These are phyloP conservation scores for Sylvilagus floridanus DNA, from an alignment of 2,797 vertebrate genomes.

Conservation along the genomic window DNA sequence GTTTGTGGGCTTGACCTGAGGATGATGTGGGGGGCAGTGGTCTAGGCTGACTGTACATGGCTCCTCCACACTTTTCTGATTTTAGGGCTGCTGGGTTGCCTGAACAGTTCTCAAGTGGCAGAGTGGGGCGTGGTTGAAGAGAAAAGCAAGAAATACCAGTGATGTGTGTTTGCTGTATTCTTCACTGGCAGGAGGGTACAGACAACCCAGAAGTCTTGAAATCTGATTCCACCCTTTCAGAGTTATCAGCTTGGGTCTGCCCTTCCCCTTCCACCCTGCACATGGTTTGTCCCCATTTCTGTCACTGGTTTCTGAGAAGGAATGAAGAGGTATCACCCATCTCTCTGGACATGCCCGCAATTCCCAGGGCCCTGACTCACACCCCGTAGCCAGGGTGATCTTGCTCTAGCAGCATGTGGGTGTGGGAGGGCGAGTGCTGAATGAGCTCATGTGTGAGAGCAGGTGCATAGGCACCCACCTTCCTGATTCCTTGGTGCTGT, in stretches of 20 bases:
- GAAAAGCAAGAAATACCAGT: neutral
- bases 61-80: neutral
- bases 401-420: too few relatives aligned
- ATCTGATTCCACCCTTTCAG: neutral
- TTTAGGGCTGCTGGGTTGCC: neutral
- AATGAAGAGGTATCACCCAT: neutral
- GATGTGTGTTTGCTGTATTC: neutral
- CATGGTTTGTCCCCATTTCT: neutral
- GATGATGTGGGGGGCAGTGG: neutral
- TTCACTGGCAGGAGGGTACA: neutral
- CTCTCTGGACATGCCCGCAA: neutral
- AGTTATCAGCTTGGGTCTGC: neutral
- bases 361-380: neutral
- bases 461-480: fast-evolving
- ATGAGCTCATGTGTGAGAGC: neutral
- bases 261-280: neutral
- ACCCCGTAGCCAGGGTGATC: neutral
- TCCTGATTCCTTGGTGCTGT: too few relatives aligned
- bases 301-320: neutral
- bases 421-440: neutral
- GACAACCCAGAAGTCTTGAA: neutral
- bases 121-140: neutral
- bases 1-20: neutral
- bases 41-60: neutral
- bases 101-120: neutral